These are phyloP conservation scores for Otus sunia DNA, from an alignment of 2,113 vertebrate genomes.

Conservation along the genomic window DNA sequence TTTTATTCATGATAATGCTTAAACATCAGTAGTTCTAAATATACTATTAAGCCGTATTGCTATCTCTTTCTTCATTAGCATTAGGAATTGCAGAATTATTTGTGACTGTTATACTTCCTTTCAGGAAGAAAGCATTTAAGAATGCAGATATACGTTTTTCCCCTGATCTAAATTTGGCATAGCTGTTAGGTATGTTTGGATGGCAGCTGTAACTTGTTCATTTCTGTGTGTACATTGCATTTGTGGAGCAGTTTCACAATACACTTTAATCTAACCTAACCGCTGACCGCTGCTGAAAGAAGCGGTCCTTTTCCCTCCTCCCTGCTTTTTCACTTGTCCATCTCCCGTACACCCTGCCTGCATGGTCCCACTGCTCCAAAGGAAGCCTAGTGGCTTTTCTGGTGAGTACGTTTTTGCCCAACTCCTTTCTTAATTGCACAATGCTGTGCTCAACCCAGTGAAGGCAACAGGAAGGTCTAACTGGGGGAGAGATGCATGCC, in stretches of 20 bases:
- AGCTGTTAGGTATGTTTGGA: neutral
- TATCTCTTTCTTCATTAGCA: neutral
- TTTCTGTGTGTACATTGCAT: neutral
- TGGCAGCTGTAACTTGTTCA: neutral
- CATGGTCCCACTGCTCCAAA: neutral
- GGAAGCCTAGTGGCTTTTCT: neutral
- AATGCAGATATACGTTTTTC: neutral
- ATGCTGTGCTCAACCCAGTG: neutral
- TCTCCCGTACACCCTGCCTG: rapidly evolving
- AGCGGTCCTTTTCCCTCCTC: neutral
- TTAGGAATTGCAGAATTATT: neutral
- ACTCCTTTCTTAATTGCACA: neutral
- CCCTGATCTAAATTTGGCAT: neutral
- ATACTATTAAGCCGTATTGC: neutral
- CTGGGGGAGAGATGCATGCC: neutral
- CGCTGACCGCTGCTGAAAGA: neutral
- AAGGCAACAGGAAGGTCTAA: neutral
- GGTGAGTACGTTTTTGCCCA: neutral
- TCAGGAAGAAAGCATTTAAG: neutral
- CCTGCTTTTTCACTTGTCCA: neutral
- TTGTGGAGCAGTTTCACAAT: neutral
- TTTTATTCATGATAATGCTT: neutral
- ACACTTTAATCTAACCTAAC: neutral
- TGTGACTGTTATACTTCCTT: neutral
- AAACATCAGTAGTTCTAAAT: neutral